These are phyloP conservation scores for Cotesia chilonis DNA, from an alignment of 1,140 invertebrate genomes.

Conservation along the genomic window DNA sequence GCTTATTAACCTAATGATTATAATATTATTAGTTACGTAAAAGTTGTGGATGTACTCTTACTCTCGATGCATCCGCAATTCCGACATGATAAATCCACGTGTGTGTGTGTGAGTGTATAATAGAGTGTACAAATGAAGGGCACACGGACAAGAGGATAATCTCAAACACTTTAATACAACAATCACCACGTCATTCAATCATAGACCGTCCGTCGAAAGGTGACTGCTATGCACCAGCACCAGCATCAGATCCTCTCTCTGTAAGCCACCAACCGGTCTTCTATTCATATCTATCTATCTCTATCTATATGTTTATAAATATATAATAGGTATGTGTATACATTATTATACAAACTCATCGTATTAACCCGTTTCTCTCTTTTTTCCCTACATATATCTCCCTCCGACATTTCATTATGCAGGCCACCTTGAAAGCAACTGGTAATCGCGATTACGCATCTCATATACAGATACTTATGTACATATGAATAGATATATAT, in stretches of 20 bases:
- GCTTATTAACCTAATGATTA: not conserved
- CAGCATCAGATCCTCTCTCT: conserved; percentile 9
- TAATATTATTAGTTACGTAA: conserved; percentile 23
- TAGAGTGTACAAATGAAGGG: not conserved
- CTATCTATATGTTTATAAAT: too few relatives aligned
- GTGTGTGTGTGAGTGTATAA: not conserved
- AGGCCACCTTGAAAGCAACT: conserved; percentile 42
- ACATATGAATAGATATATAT: too few relatives aligned
- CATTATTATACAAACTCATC: not conserved
- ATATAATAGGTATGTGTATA: too few relatives aligned
- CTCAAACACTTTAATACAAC: conserved; percentile 1
- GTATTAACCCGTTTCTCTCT: conserved; percentile 1
- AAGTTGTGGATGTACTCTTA: not conserved
- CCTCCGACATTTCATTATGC: conserved; percentile 40
- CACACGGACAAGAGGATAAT: not conserved
- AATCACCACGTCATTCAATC: conserved; percentile 33
- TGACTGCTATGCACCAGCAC: not conserved
- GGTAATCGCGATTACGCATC: conserved; percentile 43
- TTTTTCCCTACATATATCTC: conserved; percentile 12
- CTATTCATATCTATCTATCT: not conserved
- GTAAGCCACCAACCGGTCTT: not conserved
- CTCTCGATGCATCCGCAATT: conserved; percentile 18
- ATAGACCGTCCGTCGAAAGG: conserved; percentile 19
- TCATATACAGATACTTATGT: conserved; percentile 1
- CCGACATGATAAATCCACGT: too few relatives aligned